Evolutionary conservation across 2,113 vertebrate species (phyloP), one percentile per base, ranked within the genome.

Genomic region (Hippocampus mohnikei): DNA sequence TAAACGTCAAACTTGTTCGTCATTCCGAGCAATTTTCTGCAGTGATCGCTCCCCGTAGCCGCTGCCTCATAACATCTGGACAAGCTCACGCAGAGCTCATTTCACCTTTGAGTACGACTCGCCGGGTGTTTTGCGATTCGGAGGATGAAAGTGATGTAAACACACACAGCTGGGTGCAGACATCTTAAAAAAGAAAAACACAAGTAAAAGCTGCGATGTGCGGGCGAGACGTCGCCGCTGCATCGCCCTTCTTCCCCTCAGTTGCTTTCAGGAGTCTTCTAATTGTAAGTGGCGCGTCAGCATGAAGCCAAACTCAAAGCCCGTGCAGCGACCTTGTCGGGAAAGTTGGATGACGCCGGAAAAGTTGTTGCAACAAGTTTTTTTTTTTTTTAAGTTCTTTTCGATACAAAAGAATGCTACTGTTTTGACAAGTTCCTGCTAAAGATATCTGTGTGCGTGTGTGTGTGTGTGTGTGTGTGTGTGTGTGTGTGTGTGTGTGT

Each of bases 381-480:
- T 63, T 63, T 68, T 33, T 78, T 70, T 70, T 56, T 73, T 46
- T 46, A 8, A 5, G 20, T 64, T 71, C 37, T 78, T 69, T 69
- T 53, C 69, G 40, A 53, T 46, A 37, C 56, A 46, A 70, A 78
- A 74, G 67, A 81, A 76, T 59, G 52, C 63, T 44, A 71, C 73
- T 80, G 74, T 83, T 81, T 77, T 77, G 72, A 67, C 59, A 70
- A 67, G 65, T 69, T 81, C 70, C 75, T 66, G 69, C 44, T 52
- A 69, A 78, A 72, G 82, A 70, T 74, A 70, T 80, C 56, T 61
- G 50, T 37, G 33, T 69, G 42, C 3, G 4, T 33, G 29, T 33
- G 29, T 33, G 29, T 33, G 29, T 3, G 4, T 33, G 29, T 33
- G 29, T 33, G 29, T 33, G 29, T 33, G 29, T 33, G 27, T 27